These are phyloP conservation scores for Xylota sylvarum DNA, from an alignment of 2,888 invertebrate species.

Conservation along the genomic window DNA sequence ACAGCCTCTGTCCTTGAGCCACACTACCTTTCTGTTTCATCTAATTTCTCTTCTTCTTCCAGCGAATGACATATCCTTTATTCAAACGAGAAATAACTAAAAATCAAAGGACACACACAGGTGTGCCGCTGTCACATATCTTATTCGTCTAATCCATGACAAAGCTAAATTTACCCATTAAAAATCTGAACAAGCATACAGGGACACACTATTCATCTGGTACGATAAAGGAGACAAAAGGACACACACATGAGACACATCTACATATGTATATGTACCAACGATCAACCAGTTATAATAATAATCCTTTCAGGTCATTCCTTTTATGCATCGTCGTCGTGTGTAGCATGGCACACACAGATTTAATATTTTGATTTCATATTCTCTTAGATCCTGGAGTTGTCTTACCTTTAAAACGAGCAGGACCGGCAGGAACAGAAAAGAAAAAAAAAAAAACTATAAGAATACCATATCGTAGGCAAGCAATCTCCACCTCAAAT, in stretches of 20 bases:
- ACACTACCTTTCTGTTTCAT: background rate
- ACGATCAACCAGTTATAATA: slow-evolving; percentile 60
- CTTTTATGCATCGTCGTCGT: slow-evolving; percentile 8
- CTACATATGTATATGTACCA: background rate
- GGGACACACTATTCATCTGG: slow-evolving; percentile 29
- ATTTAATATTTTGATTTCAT: slow-evolving; percentile 74
- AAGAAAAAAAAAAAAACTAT: slow-evolving; percentile 2
- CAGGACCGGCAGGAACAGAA: background rate
- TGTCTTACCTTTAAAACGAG: background rate
- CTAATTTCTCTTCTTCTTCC: background rate
- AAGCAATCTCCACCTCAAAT: slow-evolving; percentile 68
- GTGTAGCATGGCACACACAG: slow-evolving; percentile 33
- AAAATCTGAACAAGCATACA: slow-evolving; percentile 10
- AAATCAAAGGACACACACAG: slow-evolving; percentile 51
- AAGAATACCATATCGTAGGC: slow-evolving; percentile 49
- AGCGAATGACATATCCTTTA: background rate
- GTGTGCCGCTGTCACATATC: slow-evolving; percentile 65
- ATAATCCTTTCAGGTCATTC: slow-evolving; percentile 66
- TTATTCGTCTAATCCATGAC: slow-evolving; percentile 52
- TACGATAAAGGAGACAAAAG: slow-evolving; percentile 41
- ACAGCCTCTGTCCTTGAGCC: too few species aligned
- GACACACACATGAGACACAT: background rate
- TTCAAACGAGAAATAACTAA: background rate
- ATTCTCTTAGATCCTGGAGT: slow-evolving; percentile 34
- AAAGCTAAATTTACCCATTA: slow-evolving; percentile 49